Conservation (phyloP, 2,113 vertebrate genomes). For the Castor canadensis region DNA sequence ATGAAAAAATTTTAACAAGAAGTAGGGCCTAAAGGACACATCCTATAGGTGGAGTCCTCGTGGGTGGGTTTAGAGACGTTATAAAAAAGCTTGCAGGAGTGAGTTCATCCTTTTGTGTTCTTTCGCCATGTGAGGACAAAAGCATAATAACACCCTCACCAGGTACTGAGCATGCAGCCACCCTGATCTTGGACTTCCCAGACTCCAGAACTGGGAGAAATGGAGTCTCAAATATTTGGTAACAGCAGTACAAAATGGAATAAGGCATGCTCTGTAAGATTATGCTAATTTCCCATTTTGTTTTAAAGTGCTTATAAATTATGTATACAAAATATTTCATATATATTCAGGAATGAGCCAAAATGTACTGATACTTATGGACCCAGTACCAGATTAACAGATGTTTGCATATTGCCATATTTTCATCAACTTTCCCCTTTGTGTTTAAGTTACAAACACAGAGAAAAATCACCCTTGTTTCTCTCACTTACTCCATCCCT, state of each 20-base stretch:
- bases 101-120: not conserved
- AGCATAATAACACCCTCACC: not conserved
- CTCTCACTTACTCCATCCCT: not conserved
- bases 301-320: slow-evolving; percentile 22
- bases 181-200: not conserved
- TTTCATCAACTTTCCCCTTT: slow-evolving; percentile 17
- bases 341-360: not conserved
- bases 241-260: not conserved
- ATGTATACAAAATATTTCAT: slow-evolving; percentile 1
- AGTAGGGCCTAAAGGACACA: not conserved
- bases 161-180: not conserved
- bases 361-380: not conserved
- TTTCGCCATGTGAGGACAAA: not conserved
- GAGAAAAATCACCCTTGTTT: not conserved
- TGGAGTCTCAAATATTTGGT: not conserved
- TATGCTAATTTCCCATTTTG: not conserved
- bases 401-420: not conserved
- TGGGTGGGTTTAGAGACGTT: not conserved
- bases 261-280: not conserved
- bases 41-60: not conserved
- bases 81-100: no score
- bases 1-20: not conserved
- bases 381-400: not conserved
- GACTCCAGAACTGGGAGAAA: not conserved
- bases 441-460: not conserved